phyloP scores from a whole-genome alignment of 2,113 vertebrate genomes.

The Dendropsophus ebraccatus region DNA sequence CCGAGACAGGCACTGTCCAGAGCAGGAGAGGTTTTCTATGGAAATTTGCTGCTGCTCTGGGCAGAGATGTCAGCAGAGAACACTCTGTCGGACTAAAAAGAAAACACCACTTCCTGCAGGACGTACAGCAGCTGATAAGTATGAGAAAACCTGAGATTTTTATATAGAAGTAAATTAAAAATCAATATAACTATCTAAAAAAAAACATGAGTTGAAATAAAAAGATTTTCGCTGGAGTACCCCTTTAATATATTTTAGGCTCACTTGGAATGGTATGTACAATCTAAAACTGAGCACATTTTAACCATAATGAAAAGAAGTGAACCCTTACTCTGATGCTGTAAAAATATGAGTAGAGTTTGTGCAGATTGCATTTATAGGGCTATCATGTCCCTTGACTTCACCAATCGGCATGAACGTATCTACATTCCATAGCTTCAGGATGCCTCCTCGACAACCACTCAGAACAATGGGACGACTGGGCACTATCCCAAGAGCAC shows the following conservation, averaged over 20 bases:
- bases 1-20: too few relatives aligned
- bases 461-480: conserved; percentile 80
- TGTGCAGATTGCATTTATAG: conserved; percentile 89
- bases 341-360: conserved; percentile 93
- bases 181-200: too few relatives aligned
- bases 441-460: conserved; percentile 86
- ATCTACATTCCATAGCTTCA: conserved; percentile 90
- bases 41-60: too few relatives aligned
- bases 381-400: conserved; percentile 88
- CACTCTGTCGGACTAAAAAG: too few relatives aligned
- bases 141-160: too few relatives aligned
- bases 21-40: too few relatives aligned
- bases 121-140: too few relatives aligned
- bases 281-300: neutral
- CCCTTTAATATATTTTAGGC: neutral
- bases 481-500: conserved; percentile 84
- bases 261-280: neutral
- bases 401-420: conserved; percentile 82
- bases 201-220: too few relatives aligned
- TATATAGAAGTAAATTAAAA: too few relatives aligned
- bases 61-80: too few relatives aligned
- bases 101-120: too few relatives aligned
- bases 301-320: neutral
- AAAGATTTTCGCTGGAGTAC: too few relatives aligned
- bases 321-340: conserved; percentile 88